These are phyloP conservation scores for Albula glossodonta DNA, from an alignment of 2,113 vertebrate species.

Conservation along the genomic window DNA sequence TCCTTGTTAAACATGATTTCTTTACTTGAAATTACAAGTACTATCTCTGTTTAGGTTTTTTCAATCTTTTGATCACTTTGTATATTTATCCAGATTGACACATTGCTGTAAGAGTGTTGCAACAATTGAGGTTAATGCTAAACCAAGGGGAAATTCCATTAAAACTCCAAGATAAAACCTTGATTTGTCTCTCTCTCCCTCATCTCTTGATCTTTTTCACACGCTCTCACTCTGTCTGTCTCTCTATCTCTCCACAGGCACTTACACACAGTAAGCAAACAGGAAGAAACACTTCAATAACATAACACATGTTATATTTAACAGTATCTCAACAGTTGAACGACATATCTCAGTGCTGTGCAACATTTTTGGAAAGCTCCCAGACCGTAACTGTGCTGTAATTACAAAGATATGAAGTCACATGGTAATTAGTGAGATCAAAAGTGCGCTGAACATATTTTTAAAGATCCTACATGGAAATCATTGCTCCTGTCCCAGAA, in stretches of 20 bases:
- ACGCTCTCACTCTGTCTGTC: no score
- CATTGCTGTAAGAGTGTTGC: no score
- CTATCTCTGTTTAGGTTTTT: not conserved
- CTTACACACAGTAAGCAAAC: not conserved
- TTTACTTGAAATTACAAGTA: no score
- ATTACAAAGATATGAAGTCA: conserved; percentile 4
- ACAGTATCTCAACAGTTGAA: not conserved
- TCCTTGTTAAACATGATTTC: no score
- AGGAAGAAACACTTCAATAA: not conserved
- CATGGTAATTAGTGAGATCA: conserved; percentile 17
- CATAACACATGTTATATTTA: not conserved
- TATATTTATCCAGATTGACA: not conserved
- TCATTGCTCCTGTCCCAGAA: not conserved
- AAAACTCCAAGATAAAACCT: no score
- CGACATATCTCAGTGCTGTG: not conserved
- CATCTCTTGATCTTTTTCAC: not conserved
- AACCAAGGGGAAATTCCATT: no score
- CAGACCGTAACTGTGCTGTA: not conserved
- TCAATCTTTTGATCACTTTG: not conserved
- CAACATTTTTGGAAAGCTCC: not conserved
- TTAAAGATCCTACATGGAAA: not conserved
- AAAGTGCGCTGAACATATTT: not conserved
- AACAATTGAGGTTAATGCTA: no score
- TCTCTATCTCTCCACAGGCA: not conserved
- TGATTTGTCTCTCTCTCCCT: not conserved